Conservation (phyloP, 2,888 invertebrate species). For the Pseudococcus jackbeardsleyi region DNA sequence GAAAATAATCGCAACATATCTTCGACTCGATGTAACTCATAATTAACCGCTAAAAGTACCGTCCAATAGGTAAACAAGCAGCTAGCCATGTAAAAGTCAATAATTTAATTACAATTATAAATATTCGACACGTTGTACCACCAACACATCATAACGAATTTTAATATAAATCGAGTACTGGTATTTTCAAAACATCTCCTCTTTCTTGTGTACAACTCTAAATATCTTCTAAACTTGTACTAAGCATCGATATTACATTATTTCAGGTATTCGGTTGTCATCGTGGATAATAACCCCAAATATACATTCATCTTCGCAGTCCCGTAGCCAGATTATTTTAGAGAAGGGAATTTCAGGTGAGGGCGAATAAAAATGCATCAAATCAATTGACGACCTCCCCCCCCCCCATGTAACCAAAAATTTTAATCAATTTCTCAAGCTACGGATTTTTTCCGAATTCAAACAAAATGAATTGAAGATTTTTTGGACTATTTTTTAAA, state of each 20-base stretch:
- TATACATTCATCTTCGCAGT: background rate
- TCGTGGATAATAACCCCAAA: background rate
- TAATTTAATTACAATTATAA: conserved; percentile 44
- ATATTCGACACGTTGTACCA: conserved; percentile 33
- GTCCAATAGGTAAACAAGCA: conserved; percentile 42
- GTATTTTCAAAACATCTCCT: background rate
- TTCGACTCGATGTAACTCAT: background rate
- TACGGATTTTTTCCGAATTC: too few relatives aligned
- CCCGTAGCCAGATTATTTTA: too few relatives aligned
- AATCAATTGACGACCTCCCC: too few relatives aligned
- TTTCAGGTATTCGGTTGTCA: background rate
- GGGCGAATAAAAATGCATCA: too few relatives aligned
- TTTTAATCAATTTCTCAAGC: too few relatives aligned
- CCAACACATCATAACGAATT: conserved; percentile 25
- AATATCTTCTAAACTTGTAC: background rate
- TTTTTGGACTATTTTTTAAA: too few relatives aligned
- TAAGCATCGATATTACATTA: background rate
- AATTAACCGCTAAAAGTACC: conserved; percentile 46
- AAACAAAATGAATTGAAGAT: too few relatives aligned
- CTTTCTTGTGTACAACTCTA: background rate
- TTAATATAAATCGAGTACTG: background rate
- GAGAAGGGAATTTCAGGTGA: too few relatives aligned
- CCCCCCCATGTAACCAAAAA: too few relatives aligned
- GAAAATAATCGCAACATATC: conserved; percentile 31
- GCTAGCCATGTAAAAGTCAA: conserved; percentile 39